Base-by-base conservation (phyloP, 2,888 invertebrate species). In the Diarsia mendica region DNA sequence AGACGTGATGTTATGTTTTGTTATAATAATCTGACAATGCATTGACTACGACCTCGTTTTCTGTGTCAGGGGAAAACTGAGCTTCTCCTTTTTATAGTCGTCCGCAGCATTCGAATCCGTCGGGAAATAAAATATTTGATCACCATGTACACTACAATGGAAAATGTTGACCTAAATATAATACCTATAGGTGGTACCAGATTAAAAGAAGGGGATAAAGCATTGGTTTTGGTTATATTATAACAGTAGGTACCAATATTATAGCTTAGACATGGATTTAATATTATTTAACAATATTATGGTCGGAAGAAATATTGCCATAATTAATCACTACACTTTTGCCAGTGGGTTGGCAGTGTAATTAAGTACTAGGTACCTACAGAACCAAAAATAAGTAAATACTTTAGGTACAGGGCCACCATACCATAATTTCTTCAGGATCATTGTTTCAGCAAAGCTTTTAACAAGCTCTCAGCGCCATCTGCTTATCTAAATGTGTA, bases 71-170 rank as follows among this genome's bases (percentile, higher is more conserved):
- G 44, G 58, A 66, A 58, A 60, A 28, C 49, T 46, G 10, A 8
- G 10, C 6, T 65, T 55, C 1, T 28, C 15, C 0, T 10, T 49
- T 66, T 51, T 58, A 75, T 6, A 15, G 11, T 44, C 1, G 8
- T 20, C 1, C 44, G 13, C 49, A 46, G 20, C 20, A 60, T 51
- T 11, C 39, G 0, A 8, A 39, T 75, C 44, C 44, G n/a, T 15
- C 46, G 65, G 23, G 49, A 53, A 28, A 70, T 70, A 39, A 77
- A 69, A 53, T 46, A 2, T 44, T n/a, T 2, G 33, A 53, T 20
- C 8, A 51, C 15, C 20, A 23, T 44, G 3, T 5, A 18, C n/a
- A n/a, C n/a, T 20, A 66, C 23, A 49, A 23, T 53, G 28, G 44
- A n/a, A 55, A n/a, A 18, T 5, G 18, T 11, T 67, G 67, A 76